phyloP scores from a whole-genome alignment of 1,140 invertebrate genomes.

The Drosophila fuyamai region DNA sequence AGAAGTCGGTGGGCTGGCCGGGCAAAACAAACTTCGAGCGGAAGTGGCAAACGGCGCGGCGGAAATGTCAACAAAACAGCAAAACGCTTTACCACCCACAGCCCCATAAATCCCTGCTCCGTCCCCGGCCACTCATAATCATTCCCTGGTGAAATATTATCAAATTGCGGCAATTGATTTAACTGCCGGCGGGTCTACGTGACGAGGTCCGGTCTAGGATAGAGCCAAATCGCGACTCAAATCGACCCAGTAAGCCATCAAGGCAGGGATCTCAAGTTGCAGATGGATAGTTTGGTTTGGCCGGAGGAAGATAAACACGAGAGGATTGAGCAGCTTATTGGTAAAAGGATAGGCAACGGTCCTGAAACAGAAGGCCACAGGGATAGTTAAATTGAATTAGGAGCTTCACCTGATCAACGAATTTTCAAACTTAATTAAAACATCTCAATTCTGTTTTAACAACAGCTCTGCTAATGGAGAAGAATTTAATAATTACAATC shows the following conservation, averaged over 20 bases:
- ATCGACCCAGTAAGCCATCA: slow-evolving; percentile 46
- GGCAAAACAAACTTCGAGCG: slow-evolving; percentile 66
- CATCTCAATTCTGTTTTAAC: background rate
- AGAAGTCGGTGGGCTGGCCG: slow-evolving; percentile 4
- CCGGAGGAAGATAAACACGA: slow-evolving; percentile 6
- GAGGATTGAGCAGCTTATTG: slow-evolving; percentile 6
- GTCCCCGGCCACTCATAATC: slow-evolving; percentile 60
- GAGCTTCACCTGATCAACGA: slow-evolving; percentile 12
- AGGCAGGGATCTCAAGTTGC: slow-evolving; percentile 42
- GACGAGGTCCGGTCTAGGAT: slow-evolving; percentile 39
- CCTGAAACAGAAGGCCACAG: slow-evolving; percentile 2
- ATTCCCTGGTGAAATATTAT: slow-evolving; percentile 82
- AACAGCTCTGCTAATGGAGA: too few species aligned
- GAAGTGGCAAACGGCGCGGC: slow-evolving; percentile 67
- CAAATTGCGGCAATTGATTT: slow-evolving; percentile 81
- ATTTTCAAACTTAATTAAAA: slow-evolving; percentile 13
- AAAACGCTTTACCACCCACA: slow-evolving; percentile 34
- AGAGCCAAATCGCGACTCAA: slow-evolving; percentile 39
- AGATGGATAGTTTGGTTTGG: slow-evolving; percentile 43
- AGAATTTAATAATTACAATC: too few species aligned
- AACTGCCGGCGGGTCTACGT: slow-evolving; percentile 68
- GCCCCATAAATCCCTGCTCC: slow-evolving; percentile 37
- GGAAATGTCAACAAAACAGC: slow-evolving; percentile 81
- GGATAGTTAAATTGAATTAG: slow-evolving; percentile 18
- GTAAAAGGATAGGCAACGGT: background rate